Percentiles rank a stretch among this genome's conserved stretches.
Evolutionary conservation across 1,140 invertebrate species (phyloP).

Genomic region (Laupala kohalensis): DNA sequence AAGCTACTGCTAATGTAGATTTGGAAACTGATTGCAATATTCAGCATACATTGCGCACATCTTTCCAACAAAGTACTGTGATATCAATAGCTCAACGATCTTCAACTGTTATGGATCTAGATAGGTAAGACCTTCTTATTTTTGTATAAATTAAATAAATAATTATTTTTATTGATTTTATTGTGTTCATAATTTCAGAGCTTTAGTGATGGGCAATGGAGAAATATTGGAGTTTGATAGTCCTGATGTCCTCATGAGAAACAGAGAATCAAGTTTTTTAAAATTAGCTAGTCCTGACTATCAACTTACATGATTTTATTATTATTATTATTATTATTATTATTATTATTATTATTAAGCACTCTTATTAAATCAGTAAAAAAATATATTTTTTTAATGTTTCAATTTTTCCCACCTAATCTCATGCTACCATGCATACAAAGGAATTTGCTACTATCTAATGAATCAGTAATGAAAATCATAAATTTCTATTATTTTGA

Average conservation of each 20-base stretch:
- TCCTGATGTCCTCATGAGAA: slow-evolving; percentile 29
- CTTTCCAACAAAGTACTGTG: slow-evolving; percentile 76
- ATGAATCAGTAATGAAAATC: too few species aligned
- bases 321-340: background rate
- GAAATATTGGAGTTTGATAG: slow-evolving; percentile 37
- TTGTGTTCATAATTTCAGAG: slow-evolving; percentile 22
- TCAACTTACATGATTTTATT: background rate
- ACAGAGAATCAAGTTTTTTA: slow-evolving; percentile 31
- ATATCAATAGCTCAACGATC: slow-evolving; percentile 88
- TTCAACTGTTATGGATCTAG: slow-evolving; percentile 72
- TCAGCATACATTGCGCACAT: slow-evolving; percentile 65
- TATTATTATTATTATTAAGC: too few species aligned
- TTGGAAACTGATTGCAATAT: slow-evolving; percentile 76
- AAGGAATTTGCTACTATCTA: too few species aligned
- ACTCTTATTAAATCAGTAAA: too few species aligned
- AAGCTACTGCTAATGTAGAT: slow-evolving; percentile 91
- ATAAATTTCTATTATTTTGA: too few species aligned
- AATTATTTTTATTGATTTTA: background rate
- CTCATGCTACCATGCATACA: too few species aligned
- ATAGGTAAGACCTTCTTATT: too few species aligned
- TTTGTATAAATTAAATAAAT: too few species aligned
- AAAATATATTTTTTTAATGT: too few species aligned
- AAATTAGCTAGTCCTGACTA: slow-evolving; percentile 24
- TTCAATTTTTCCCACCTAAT: too few species aligned
- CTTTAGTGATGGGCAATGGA: slow-evolving; percentile 39